A percentile compares a stretch with the other conserved stretches of the same genome.
These are phyloP conservation scores for Aplidium turbinatum DNA, from an alignment of 23 tunicate species.

Conservation along the genomic window DNA sequence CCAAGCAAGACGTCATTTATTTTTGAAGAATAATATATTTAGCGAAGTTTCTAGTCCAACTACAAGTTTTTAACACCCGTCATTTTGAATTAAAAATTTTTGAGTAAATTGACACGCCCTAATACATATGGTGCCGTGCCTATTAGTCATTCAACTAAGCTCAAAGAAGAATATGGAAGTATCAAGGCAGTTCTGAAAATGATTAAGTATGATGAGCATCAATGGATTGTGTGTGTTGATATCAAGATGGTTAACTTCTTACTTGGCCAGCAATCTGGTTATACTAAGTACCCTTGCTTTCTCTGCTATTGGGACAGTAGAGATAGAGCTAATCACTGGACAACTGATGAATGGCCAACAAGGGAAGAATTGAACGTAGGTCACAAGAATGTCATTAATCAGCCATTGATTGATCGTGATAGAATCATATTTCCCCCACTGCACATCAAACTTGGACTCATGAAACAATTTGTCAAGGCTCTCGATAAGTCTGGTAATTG, in stretches of 20 bases:
- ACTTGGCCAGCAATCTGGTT: constrained; percentile 8
- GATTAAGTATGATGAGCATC: constrained; percentile 20
- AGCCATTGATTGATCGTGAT: not conserved
- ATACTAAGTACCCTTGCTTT: constrained; percentile 25
- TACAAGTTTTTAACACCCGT: no score
- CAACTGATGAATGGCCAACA: constrained; percentile 1
- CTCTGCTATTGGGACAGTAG: constrained; percentile 6
- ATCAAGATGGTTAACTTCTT: constrained; percentile 16
- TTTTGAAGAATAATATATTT: no score
- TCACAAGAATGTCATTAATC: not conserved
- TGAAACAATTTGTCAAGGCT: no score
- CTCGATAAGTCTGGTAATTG: no score
- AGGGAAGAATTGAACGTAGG: not conserved
- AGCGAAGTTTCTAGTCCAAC: no score
- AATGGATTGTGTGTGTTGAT: constrained; percentile 22
- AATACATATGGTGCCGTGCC: constrained; percentile 7
- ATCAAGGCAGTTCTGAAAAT: not conserved
- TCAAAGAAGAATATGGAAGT: constrained; percentile 1
- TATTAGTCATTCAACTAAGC: constrained; percentile 2
- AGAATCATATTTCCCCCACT: no score
- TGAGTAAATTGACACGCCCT: no score
- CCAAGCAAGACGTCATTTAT: no score
- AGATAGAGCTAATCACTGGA: not conserved
- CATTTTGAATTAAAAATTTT: no score
- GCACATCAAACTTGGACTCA: no score